Base-by-base conservation (phyloP, 2,113 vertebrate genomes). In the Zosterops japonicus region DNA sequence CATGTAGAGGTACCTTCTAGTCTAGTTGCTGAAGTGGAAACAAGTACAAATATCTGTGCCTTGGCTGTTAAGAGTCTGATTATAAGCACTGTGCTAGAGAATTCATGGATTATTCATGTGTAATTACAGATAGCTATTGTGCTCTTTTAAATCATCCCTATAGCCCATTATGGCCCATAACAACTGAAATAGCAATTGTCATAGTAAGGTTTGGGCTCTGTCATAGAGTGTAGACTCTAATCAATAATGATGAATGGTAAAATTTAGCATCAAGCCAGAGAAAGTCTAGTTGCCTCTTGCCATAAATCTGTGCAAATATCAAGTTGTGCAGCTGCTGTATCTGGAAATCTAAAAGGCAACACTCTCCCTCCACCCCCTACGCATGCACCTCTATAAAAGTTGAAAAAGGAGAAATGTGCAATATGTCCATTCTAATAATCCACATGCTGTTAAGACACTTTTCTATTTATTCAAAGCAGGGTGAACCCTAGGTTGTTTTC, bases 111-210 rank as follows among this genome's bases (percentile, higher is more conserved):
- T 99, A 99, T 99, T 99, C 98, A 99, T 99, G 98, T 98, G 97
- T 98, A 99, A 99, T 99, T 98, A 99, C 98, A 98, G 98, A 99
- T 99, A 98, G 98, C 98, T 98, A 98, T 98, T 98, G 98, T 98
- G 98, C 97, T 96, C 97, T 98, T 99, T 99, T 99, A 99, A 99
- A 99, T 99, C 98, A 98, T 98, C 95, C 97, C 97, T 97, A 95
- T 97, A 97, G 97, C 96, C 97, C 98, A 98, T 99, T 98, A 99
- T 98, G 96, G 97, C 95, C 98, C 97, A 97, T 98, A 98, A 98
- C 98, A 99, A 99, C 98, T 98, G 97, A 98, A 98, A 98, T 97
- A 98, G 98, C 98, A 98, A 98, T 98, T 99, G 98, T 99, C 98
- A 98, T 98, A 98, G 98, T 98, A 98, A 97, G 98, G 98, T 98